phyloP scores from a whole-genome alignment of 2,888 invertebrate genomes.

The Orthosia gracilis region DNA sequence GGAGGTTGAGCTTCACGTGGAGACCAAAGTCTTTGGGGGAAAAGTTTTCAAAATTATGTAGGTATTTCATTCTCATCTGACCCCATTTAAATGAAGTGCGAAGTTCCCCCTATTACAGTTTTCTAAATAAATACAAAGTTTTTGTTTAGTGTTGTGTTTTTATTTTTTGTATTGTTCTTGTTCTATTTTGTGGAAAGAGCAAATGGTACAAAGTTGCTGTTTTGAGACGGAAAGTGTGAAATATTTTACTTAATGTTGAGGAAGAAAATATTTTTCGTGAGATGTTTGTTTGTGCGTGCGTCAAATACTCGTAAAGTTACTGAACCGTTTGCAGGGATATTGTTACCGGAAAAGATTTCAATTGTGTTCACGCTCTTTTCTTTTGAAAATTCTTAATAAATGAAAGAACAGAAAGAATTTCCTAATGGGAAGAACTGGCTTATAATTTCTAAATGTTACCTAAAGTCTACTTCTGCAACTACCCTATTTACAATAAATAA shows the following conservation, averaged over 20 bases:
- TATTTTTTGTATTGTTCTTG: conserved; percentile 27
- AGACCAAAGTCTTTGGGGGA: conserved; percentile 27
- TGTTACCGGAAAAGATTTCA: conserved; percentile 1
- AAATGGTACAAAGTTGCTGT: conserved; percentile 19
- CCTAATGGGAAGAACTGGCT: not conserved
- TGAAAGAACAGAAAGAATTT: not conserved
- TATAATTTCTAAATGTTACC: not conserved
- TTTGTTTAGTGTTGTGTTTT: conserved; percentile 27
- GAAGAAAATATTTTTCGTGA: not conserved
- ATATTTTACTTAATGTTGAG: not conserved
- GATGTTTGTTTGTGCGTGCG: conserved; percentile 21
- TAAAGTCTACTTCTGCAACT: conserved; percentile 3
- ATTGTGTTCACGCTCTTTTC: not conserved
- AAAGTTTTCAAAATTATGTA: conserved; percentile 16
- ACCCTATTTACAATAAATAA: conserved; percentile 28
- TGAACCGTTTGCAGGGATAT: not conserved
- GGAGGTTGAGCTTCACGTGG: not conserved
- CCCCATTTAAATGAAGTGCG: conserved; percentile 42
- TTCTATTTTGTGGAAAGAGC: conserved; percentile 3
- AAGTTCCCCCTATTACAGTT: conserved; percentile 25
- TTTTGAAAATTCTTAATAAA: not conserved
- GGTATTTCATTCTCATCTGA: conserved; percentile 21
- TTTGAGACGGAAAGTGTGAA: conserved; percentile 10
- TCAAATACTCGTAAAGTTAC: conserved; percentile 8
- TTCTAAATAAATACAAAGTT: conserved; percentile 41